A percentile compares a stretch with the other conserved stretches of the same genome.
Evolutionary conservation across 2,797 vertebrate genomes (phyloP).

Genomic region (Buceros bicornis): DNA sequence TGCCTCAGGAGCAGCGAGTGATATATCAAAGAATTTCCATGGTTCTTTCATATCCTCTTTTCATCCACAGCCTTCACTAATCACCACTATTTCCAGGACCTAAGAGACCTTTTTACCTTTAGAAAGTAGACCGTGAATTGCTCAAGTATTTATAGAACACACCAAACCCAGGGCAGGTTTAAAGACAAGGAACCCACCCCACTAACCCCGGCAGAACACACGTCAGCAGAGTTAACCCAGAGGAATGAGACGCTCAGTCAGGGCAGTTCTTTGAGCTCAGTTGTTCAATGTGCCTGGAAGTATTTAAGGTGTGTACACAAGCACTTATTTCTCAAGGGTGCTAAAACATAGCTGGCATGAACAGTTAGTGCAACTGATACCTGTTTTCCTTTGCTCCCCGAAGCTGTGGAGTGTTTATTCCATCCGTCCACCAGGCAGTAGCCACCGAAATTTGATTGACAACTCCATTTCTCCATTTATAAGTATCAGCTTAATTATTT

Average conservation of each 20-base stretch:
- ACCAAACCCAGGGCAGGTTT: neutral
- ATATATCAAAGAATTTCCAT: conserved; percentile 46
- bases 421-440: neutral
- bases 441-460: neutral
- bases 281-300: neutral
- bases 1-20: neutral
- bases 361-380: neutral
- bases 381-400: neutral
- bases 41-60: conserved; percentile 46
- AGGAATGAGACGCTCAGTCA: neutral
- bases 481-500: neutral
- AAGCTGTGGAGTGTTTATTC: neutral
- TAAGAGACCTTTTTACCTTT: conserved; percentile 17
- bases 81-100: conserved; percentile 43
- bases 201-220: neutral
- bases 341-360: neutral
- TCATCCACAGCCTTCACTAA: conserved; percentile 49
- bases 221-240: neutral
- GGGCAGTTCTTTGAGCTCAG: neutral
- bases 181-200: neutral
- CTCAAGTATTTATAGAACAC: conserved; percentile 1
- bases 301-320: conserved; percentile 13
- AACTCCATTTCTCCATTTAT: neutral
- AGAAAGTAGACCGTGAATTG: neutral
- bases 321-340: neutral